Evolutionary conservation across 2,888 invertebrate species (phyloP).

Genomic region (Phortica okadai): DNA sequence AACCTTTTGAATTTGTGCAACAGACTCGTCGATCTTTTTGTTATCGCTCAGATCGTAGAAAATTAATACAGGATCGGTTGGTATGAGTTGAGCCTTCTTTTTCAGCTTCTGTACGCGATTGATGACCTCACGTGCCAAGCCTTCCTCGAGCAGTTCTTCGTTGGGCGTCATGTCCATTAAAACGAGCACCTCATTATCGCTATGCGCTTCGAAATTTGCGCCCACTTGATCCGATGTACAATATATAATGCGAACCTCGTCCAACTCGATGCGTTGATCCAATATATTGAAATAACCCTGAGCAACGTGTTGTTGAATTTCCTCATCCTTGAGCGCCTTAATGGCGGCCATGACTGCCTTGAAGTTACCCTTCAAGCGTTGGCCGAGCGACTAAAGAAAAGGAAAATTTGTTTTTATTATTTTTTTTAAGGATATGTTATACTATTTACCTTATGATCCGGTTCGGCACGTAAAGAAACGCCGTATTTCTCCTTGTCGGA

Average conservation of each 20-base stretch:
- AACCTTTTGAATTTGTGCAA: slow-evolving; percentile 81
- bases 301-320: slow-evolving; percentile 86
- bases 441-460: slow-evolving; percentile 86
- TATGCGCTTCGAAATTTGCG: slow-evolving; percentile 90
- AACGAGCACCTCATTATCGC: slow-evolving; percentile 92
- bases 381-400: slow-evolving; percentile 79
- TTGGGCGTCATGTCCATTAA: slow-evolving; percentile 93
- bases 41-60: slow-evolving; percentile 80
- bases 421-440: too few species aligned
- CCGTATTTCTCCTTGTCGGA: slow-evolving; percentile 95
- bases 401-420: neutral
- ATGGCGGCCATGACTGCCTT: slow-evolving; percentile 90
- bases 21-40: slow-evolving; percentile 49
- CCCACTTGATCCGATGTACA: slow-evolving; percentile 75
- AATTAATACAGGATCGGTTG: slow-evolving; percentile 91
- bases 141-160: slow-evolving; percentile 94
- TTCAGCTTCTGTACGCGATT: slow-evolving; percentile 97
- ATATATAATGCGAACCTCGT: slow-evolving; percentile 87
- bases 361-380: slow-evolving; percentile 91
- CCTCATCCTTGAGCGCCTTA: slow-evolving; percentile 85
- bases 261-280: slow-evolving; percentile 86
- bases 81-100: slow-evolving; percentile 95
- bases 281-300: slow-evolving; percentile 84
- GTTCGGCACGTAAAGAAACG: slow-evolving; percentile 92
- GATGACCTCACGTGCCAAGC: slow-evolving; percentile 95